These are phyloP conservation scores for Tipula confusa DNA, from an alignment of 2,888 invertebrate species.

Conservation along the genomic window DNA sequence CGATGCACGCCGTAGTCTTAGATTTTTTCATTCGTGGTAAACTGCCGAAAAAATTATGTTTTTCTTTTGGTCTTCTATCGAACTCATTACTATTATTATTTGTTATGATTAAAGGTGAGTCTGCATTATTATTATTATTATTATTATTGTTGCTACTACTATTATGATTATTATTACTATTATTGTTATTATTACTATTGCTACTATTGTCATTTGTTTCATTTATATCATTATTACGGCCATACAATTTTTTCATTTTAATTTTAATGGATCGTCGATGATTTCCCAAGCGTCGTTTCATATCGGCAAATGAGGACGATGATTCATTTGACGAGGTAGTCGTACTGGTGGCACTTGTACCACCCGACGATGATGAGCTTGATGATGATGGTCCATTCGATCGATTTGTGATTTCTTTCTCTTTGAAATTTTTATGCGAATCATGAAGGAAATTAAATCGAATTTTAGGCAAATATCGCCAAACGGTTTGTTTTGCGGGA, in stretches of 20 bases:
- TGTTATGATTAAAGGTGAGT: slow-evolving; percentile 26
- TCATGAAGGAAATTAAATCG: slow-evolving; percentile 41
- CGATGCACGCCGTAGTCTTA: slow-evolving; percentile 36
- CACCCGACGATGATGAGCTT: background rate
- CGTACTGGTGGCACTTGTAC: background rate
- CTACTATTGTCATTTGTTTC: background rate
- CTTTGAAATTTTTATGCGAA: background rate
- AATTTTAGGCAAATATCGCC: slow-evolving; percentile 41
- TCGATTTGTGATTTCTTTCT: background rate
- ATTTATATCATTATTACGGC: slow-evolving; percentile 33
- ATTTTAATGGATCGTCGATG: slow-evolving; percentile 42
- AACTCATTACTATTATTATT: slow-evolving; percentile 14
- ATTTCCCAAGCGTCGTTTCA: slow-evolving; percentile 40
- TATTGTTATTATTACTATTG: background rate
- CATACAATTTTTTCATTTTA: slow-evolving; percentile 41
- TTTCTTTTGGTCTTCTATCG: slow-evolving; percentile 35
- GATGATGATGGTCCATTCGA: background rate
- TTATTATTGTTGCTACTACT: background rate
- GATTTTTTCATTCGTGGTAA: slow-evolving; percentile 38
- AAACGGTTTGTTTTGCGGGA: slow-evolving; percentile 34
- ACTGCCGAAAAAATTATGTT: slow-evolving; percentile 39
- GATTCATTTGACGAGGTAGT: slow-evolving; percentile 27
- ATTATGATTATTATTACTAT: background rate
- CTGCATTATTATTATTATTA: background rate
- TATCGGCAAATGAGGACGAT: slow-evolving; percentile 40